phyloP scores from a whole-genome alignment of 1,140 invertebrate species.

The Belonocnema kinseyi region DNA sequence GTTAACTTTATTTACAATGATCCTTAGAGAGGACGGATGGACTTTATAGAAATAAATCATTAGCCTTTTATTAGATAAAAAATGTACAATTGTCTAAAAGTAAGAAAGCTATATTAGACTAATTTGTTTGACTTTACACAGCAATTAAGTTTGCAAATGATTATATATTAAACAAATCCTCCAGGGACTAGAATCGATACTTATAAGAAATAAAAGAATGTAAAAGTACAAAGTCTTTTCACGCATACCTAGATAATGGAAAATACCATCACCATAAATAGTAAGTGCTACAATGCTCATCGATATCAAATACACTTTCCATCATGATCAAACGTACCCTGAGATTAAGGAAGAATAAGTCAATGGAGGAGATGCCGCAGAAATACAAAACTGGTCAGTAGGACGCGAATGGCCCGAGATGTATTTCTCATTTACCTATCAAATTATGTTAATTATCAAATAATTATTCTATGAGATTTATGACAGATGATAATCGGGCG shows the following conservation, averaged over 20 bases:
- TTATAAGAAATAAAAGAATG: conserved; percentile 49
- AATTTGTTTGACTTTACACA: conserved; percentile 73
- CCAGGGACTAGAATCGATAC: conserved; percentile 71
- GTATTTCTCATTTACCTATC: conserved; percentile 66
- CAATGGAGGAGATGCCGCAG: conserved; percentile 71
- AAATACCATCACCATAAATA: conserved; percentile 72
- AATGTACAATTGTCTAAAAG: conserved; percentile 74
- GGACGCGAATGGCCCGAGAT: conserved; percentile 60
- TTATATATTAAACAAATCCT: conserved; percentile 71
- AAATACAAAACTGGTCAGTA: conserved; percentile 69
- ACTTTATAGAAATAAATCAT: conserved; percentile 25
- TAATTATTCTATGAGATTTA: conserved; percentile 66
- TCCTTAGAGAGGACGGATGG: conserved; percentile 21
- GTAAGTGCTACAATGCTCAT: conserved; percentile 52
- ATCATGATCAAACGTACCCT: conserved; percentile 49
- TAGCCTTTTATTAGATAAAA: conserved; percentile 71
- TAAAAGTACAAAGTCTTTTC: conserved; percentile 50
- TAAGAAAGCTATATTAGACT: conserved; percentile 73
- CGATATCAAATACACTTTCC: conserved; percentile 37
- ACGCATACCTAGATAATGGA: conserved; percentile 64
- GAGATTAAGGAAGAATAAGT: conserved; percentile 61
- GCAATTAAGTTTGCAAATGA: conserved; percentile 67
- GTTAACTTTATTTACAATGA: conserved; percentile 22
- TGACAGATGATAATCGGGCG: conserved; percentile 85
- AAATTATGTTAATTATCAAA: conserved; percentile 63